Evolutionary conservation across 2,113 vertebrate genomes (phyloP).

Genomic region (Perca flavescens): DNA sequence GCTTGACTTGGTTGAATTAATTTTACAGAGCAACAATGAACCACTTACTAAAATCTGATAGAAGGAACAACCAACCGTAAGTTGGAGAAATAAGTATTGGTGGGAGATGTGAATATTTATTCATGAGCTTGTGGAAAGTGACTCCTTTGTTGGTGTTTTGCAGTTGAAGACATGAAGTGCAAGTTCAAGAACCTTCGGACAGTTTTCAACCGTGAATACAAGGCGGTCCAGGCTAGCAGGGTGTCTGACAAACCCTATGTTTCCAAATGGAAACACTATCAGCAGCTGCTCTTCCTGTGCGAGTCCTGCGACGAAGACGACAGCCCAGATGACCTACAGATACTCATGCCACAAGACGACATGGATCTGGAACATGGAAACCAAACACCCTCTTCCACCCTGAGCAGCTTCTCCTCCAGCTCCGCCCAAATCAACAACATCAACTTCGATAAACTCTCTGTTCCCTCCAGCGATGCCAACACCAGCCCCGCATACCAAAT

Average conservation of each 20-base stretch:
- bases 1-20: background rate
- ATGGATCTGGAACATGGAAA: conserved; percentile 17
- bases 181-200: conserved; percentile 78
- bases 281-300: conserved; percentile 71
- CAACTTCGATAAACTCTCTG: background rate
- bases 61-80: background rate
- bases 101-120: background rate
- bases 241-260: conserved; percentile 37
- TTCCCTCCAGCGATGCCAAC: background rate
- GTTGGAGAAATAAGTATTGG: background rate
- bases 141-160: conserved; percentile 24
- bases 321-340: conserved; percentile 15
- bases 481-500: conserved; percentile 5
- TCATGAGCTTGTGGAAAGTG: background rate
- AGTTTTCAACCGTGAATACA: conserved; percentile 71
- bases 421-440: conserved; percentile 24
- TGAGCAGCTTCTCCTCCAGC: conserved; percentile 41
- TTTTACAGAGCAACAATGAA: background rate
- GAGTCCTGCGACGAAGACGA: conserved; percentile 65
- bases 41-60: background rate
- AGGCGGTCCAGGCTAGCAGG: conserved; percentile 44
- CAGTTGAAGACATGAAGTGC: conserved; percentile 73
- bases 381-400: conserved; percentile 19
- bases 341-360: conserved; percentile 22
- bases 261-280: conserved; percentile 77